Percentiles rank a stretch among this genome's conserved stretches.
Conservation (phyloP, 2,797 vertebrate species). For the Poliocrania exsul region DNA sequence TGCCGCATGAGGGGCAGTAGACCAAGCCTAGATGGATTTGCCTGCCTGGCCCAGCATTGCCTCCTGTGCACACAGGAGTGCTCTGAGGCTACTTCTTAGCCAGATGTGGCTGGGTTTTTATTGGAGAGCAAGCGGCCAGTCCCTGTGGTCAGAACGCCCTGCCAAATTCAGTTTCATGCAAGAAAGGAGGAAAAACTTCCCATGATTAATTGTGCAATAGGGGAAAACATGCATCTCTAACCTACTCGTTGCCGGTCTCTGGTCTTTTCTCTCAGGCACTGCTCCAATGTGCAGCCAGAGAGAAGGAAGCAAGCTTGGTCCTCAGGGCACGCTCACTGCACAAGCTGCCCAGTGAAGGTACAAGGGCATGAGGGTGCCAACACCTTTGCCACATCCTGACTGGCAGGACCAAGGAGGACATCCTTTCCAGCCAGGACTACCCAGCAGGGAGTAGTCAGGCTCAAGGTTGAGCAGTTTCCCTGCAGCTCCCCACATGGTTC, state of each 20-base stretch:
- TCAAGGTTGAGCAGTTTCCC: not conserved
- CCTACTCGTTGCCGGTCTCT: not conserved
- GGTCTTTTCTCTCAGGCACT: not conserved
- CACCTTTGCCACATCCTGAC: not conserved
- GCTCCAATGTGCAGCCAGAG: accelerated
- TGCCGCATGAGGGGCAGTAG: accelerated
- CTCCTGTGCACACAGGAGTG: not conserved
- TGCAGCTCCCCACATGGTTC: not conserved
- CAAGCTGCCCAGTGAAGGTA: accelerated
- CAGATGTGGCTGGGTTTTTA: slow-evolving; percentile 33
- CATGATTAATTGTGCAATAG: slow-evolving; percentile 63
- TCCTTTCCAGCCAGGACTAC: not conserved
- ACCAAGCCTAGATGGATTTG: not conserved
- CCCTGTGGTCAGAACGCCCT: slow-evolving; percentile 40
- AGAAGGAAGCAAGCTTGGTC: accelerated
- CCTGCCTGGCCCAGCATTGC: not conserved
- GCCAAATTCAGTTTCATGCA: slow-evolving; percentile 68
- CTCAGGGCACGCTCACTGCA: not conserved
- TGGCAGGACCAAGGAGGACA: not conserved
- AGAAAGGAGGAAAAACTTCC: slow-evolving; percentile 56
- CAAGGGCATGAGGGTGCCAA: not conserved
- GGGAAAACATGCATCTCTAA: slow-evolving; percentile 17
- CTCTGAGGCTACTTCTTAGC: not conserved
- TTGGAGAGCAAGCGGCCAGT: slow-evolving; percentile 3
- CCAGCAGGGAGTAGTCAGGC: not conserved